Evolutionary conservation across 2,888 invertebrate species (phyloP).

Genomic region (Sphinx pinastri): DNA sequence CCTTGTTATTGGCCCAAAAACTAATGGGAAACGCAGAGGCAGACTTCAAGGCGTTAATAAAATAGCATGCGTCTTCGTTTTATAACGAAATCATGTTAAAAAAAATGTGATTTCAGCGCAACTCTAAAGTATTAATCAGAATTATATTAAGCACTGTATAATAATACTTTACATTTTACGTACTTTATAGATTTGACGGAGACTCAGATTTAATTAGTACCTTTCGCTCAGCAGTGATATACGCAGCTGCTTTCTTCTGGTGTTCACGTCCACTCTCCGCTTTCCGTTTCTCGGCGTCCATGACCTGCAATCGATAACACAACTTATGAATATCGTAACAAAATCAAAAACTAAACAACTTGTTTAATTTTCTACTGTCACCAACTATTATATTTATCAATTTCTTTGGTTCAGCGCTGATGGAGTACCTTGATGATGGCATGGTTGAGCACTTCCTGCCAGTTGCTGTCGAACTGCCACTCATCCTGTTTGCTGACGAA

Average conservation of each 20-base stretch:
- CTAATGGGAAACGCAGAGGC: no score
- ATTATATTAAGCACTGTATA: not conserved
- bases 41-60: no score
- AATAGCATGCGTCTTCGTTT: no score
- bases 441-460: constrained; percentile 99
- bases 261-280: constrained; percentile 95
- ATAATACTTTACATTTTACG: no score
- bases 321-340: not conserved
- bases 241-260: constrained; percentile 90
- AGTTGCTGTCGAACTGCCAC: constrained; percentile 96
- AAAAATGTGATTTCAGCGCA: no score
- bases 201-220: constrained; percentile 54
- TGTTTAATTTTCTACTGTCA: not conserved
- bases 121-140: not conserved
- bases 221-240: constrained; percentile 91
- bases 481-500: constrained; percentile 89
- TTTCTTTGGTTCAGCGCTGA: no score
- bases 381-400: no score
- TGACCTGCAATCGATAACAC: constrained; percentile 84
- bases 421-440: constrained; percentile 92
- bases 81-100: no score
- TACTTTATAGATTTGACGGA: not conserved
- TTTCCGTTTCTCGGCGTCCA: constrained; percentile 96
- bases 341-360: not conserved
- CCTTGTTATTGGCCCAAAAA: no score